phyloP scores from a whole-genome alignment of 1,140 invertebrate species.

The Pissodes strobi region DNA sequence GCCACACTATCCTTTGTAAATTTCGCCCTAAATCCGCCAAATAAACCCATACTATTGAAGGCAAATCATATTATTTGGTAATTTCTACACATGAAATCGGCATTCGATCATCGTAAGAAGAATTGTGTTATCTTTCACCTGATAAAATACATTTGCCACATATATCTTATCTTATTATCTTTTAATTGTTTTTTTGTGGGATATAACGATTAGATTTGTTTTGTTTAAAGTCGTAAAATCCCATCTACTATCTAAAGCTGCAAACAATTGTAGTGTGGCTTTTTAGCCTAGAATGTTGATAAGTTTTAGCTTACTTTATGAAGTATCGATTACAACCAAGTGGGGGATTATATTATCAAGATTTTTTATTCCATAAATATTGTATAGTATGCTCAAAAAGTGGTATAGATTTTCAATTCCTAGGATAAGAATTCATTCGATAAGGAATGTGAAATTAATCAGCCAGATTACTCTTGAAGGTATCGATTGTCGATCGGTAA shows the following conservation, averaged over 20 bases:
- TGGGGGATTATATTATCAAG: too few species aligned
- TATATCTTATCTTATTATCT: constrained; percentile 20
- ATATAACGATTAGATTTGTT: background rate
- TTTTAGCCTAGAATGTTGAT: too few species aligned
- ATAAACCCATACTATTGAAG: constrained; percentile 51
- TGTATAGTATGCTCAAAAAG: too few species aligned
- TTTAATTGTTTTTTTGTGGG: constrained; percentile 27
- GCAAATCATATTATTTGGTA: constrained; percentile 1
- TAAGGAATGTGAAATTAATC: too few species aligned
- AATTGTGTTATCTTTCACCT: constrained; percentile 13
- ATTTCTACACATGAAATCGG: background rate
- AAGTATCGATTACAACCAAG: too few species aligned
- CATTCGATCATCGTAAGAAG: constrained; percentile 7
- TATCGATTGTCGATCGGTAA: too few species aligned
- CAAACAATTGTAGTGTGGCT: background rate
- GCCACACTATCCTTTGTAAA: constrained; percentile 50
- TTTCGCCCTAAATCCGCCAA: constrained; percentile 57
- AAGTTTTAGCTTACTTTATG: too few species aligned
- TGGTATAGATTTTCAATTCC: too few species aligned
- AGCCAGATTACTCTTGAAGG: too few species aligned
- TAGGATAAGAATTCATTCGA: too few species aligned
- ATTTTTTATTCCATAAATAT: too few species aligned
- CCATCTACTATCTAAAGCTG: constrained; percentile 14
- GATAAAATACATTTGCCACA: constrained; percentile 8
- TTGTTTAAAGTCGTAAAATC: constrained; percentile 16